Percentiles rank a stretch among this genome's conserved stretches.
phyloP scores from a whole-genome alignment of 2,113 vertebrate genomes.

The Meriones unguiculatus region DNA sequence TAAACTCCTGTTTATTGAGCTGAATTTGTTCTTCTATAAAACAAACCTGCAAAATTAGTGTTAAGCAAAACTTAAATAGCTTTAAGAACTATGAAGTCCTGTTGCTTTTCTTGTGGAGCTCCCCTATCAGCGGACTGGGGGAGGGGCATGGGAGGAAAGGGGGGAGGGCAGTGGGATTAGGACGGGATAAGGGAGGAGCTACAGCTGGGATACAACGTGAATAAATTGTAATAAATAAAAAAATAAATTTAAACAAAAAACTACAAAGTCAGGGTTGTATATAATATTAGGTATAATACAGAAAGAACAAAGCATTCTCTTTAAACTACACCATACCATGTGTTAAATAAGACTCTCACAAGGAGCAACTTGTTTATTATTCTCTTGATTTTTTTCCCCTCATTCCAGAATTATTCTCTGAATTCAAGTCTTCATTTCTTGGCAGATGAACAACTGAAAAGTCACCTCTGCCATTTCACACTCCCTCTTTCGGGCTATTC shows the following conservation, averaged over 20 bases:
- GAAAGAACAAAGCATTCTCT: conserved; percentile 21
- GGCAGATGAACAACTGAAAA: not conserved
- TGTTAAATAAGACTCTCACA: not conserved
- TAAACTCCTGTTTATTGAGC: not conserved
- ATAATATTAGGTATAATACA: not conserved
- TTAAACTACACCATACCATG: not conserved
- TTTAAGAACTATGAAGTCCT: not conserved
- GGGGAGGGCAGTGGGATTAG: no score
- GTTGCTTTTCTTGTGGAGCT: no score
- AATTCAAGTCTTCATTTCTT: not conserved
- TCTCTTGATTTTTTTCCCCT: not conserved
- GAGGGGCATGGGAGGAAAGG: no score
- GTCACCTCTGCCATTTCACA: not conserved
- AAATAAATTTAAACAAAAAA: no score
- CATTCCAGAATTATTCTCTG: not conserved
- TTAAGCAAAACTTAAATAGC: not conserved
- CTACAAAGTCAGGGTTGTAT: not conserved
- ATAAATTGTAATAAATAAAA: no score
- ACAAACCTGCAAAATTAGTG: not conserved
- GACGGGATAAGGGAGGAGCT: no score
- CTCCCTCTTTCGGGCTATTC: not conserved
- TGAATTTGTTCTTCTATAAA: not conserved
- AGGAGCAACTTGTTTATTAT: not conserved
- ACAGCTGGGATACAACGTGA: no score
- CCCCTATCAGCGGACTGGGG: no score